Evolutionary conservation across 2,113 vertebrate genomes (phyloP).

Genomic region (Canis aureus): DNA sequence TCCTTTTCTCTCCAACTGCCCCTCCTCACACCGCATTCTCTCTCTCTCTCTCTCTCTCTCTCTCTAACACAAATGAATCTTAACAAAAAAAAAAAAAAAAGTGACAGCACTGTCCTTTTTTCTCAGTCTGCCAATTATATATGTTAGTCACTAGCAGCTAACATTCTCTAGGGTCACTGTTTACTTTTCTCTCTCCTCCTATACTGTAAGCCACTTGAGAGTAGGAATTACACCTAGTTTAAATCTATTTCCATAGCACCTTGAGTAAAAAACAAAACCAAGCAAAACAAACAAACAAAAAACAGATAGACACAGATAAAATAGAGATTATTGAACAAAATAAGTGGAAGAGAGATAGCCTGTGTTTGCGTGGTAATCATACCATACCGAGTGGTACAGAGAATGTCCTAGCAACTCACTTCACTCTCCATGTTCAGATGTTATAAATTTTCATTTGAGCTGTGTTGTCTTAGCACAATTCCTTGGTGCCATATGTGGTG

Average conservation of each 20-base stretch:
- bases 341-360: neutral
- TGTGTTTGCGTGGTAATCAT: neutral
- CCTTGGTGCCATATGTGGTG: no score
- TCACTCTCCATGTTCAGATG: neutral
- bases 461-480: neutral
- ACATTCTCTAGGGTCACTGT: neutral
- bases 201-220: neutral
- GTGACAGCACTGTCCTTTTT: neutral
- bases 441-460: neutral
- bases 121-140: neutral
- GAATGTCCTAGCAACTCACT: neutral
- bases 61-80: neutral
- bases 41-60: neutral
- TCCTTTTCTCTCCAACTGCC: neutral
- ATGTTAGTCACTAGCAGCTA: neutral
- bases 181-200: neutral
- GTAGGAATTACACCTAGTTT: neutral
- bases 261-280: neutral
- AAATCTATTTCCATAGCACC: neutral
- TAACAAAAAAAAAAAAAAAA: neutral
- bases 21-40: neutral
- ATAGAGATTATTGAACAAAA: neutral
- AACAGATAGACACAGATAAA: neutral
- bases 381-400: neutral
- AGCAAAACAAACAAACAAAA: no score